Percentiles rank a stretch among this genome's conserved stretches.
Conservation (phyloP, 1,140 invertebrate genomes). For the Akabosia matsudoensis region DNA sequence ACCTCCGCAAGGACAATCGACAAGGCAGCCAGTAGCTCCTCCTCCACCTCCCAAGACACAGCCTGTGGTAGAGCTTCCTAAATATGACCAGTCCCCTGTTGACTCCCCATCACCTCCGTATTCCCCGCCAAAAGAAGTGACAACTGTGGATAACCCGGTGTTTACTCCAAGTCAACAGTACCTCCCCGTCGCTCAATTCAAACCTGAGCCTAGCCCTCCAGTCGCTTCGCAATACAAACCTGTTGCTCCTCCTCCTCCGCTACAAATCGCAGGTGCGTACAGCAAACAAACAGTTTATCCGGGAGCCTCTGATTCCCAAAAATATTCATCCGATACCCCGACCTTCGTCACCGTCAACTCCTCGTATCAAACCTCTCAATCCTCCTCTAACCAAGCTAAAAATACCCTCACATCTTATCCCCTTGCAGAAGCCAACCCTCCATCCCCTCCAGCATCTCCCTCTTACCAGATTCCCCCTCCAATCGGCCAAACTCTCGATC, state of each 20-base stretch:
- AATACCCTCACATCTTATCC: too few relatives aligned
- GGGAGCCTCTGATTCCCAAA: not conserved
- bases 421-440: too few relatives aligned
- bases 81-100: not conserved
- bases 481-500: not conserved
- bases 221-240: not conserved
- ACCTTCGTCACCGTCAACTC: not conserved
- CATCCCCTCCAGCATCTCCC: too few relatives aligned
- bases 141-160: not conserved
- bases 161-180: not conserved
- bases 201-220: not conserved
- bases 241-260: conserved; percentile 1
- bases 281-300: not conserved
- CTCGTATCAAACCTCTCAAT: not conserved
- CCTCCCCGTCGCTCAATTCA: conserved; percentile 2
- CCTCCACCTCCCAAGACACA: conserved; percentile 8
- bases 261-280: not conserved
- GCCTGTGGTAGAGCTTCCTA: not conserved
- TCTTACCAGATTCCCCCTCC: not conserved
- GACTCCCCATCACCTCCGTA: not conserved
- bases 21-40: not conserved
- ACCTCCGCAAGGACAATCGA: conserved; percentile 1
- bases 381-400: too few relatives aligned
- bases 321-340: not conserved
- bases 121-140: not conserved